Base-by-base conservation (phyloP, 1,140 invertebrate genomes). In the Sinonovacula constricta region DNA sequence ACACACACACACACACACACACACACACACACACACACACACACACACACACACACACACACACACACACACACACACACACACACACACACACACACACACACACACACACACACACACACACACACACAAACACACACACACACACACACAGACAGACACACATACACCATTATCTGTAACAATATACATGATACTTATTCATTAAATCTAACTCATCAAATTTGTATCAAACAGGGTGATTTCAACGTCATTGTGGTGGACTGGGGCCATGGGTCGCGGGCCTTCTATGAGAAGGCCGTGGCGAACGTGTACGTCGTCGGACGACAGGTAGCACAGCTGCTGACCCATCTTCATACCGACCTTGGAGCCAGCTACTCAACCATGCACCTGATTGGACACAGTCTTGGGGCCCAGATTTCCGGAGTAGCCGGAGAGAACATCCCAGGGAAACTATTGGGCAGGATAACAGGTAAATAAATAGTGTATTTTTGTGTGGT, bases 281-380 rank as follows among this genome's bases (percentile, higher is more conserved):
- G 97, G 83, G 14, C 75, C 0, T 96, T 96, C 89, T 99, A 99
- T 87, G 95, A 97, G 0, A 92, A 97, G 81, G 97, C 97, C 0
- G 96, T 96, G 0, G 96, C 96, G 36, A 98, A 98, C 86, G 97
- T 96, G 0, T 92, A 96, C 63, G 91, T 98, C 7, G 97, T 98
- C 0, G 97, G 97, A 0, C 95, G 96, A 82, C 96, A 98, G 90
- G 90, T 98, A 31, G 95, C 96, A 90, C 88, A 98, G 53, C 88
- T 96, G 22, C 65, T 79, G 31, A 60, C 51, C 5, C 15, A 57
- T 15, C 53, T 82, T 0, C 39, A 74, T 5, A 15, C 60, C 14
- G 34, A 51, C 0, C 4, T 15, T 54, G 57, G 54, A 22, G 26
- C 65, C 10, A 3, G 39, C 14, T 53, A 60, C n/a, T 5, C 33